These are phyloP conservation scores for Leptopilina myrica DNA, from an alignment of 2,888 invertebrate genomes.

Conservation along the genomic window DNA sequence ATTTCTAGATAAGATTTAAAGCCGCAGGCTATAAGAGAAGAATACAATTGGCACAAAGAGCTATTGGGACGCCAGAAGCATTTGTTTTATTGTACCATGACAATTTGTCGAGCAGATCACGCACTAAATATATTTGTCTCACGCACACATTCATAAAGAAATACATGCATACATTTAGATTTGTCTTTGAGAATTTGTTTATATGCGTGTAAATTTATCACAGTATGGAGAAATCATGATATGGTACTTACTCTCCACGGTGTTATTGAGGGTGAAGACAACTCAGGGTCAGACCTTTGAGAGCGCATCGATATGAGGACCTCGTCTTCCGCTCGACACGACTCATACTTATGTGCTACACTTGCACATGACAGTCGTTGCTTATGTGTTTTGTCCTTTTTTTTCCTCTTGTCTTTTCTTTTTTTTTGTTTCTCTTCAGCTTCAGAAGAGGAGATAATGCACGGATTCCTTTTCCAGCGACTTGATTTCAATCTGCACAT, in stretches of 20 bases:
- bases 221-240: constrained; percentile 51
- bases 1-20: background rate
- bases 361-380: constrained; percentile 49
- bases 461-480: constrained; percentile 3
- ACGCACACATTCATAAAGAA: constrained; percentile 46
- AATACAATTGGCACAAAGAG: constrained; percentile 19
- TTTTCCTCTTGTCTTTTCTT: background rate
- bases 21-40: background rate
- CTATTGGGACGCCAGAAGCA: constrained; percentile 55
- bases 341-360: constrained; percentile 63
- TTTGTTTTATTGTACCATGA: constrained; percentile 63
- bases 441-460: constrained; percentile 10
- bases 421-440: no score
- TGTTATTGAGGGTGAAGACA: constrained; percentile 63
- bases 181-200: constrained; percentile 17
- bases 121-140: constrained; percentile 74
- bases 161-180: background rate
- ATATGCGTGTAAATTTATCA: constrained; percentile 31
- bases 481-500: constrained; percentile 12
- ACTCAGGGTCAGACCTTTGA: constrained; percentile 70
- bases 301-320: constrained; percentile 70
- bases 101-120: constrained; percentile 70
- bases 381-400: constrained; percentile 3
- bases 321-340: constrained; percentile 63
- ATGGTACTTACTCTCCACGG: constrained; percentile 45